Base-by-base conservation (phyloP, 1,140 invertebrate genomes). In the Leucophenga varia region DNA sequence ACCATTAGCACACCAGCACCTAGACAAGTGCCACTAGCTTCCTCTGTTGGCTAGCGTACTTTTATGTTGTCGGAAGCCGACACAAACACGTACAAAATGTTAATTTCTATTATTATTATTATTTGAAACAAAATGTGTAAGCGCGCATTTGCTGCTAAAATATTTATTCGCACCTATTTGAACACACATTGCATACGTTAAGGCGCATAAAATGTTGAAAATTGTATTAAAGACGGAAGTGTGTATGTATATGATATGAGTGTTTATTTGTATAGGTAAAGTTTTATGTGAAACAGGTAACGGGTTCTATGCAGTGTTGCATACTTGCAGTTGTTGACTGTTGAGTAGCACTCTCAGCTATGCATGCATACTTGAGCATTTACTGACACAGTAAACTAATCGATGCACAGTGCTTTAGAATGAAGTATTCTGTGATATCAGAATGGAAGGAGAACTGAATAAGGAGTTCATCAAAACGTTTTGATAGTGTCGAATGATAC, bases 161-260 rank as follows among this genome's bases (percentile, higher is more conserved):
- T 67, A 67, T 67, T 67, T 67, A 67, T 68, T 67, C 59, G 64
- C 63, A 67, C 64, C 63, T 67, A 67, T 54, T 59, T 55, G 55
- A 6, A 34, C 8, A n/a, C 8, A 18, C 21, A 20, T 18, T 30
- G 17, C 31, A 42, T 49, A 42, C 48, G 20, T 43, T 43, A n/a
- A 22, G 10, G 48, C 34, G 53, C 40, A 55, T 61, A 59, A 59
- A 68, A 25, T 10, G 22, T 25, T 25, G 22, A 25, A 25, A n/a
- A 25, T 25, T 10, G 22, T 25, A 25, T 25, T 25, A 25, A 25
- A 25, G 22, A 10, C 22, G 22, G 22, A 25, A 25, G 10, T 25
- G 22, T 25, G 22, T 10, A 25, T 25, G 22, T 10, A 25, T 63
- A 64, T 42, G 36, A 57, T 67, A 65, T 65, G 67, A 65, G 63